Conservation (phyloP, 1,140 invertebrate genomes). For the Anastrepha ludens region DNA sequence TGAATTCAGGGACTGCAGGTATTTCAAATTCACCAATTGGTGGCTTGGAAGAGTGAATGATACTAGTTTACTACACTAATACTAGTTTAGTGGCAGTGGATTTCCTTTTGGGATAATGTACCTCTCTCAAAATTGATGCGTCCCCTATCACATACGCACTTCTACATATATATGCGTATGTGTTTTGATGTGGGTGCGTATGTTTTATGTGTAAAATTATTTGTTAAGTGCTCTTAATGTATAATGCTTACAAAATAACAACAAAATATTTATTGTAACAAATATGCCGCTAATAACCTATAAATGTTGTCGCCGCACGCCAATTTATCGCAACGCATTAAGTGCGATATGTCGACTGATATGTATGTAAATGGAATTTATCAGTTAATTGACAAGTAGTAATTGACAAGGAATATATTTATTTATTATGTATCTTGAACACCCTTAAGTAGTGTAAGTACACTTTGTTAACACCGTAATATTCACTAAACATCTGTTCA, state of each 20-base stretch:
- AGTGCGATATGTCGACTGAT: conserved; percentile 23
- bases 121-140: not conserved
- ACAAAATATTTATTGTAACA: not conserved
- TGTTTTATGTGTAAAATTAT: conserved; percentile 9
- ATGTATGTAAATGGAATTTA: conserved; percentile 52
- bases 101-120: not conserved
- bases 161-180: not conserved
- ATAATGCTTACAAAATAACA: conserved; percentile 17
- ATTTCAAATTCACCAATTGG: too few species aligned
- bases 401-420: conserved; percentile 1
- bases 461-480: not conserved
- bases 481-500: too few species aligned
- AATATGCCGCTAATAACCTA: not conserved
- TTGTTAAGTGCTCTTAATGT: conserved; percentile 47
- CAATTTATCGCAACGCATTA: conserved; percentile 1
- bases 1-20: too few species aligned
- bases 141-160: not conserved
- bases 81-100: too few species aligned
- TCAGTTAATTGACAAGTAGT: conserved; percentile 47
- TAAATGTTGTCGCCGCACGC: not conserved
- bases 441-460: not conserved
- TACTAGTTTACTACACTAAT: too few species aligned
- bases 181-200: not conserved
- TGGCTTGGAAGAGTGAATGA: too few species aligned
- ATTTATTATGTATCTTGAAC: not conserved